Evolutionary conservation across 1,140 invertebrate species (phyloP).

Genomic region (Aradophagus sp.): DNA sequence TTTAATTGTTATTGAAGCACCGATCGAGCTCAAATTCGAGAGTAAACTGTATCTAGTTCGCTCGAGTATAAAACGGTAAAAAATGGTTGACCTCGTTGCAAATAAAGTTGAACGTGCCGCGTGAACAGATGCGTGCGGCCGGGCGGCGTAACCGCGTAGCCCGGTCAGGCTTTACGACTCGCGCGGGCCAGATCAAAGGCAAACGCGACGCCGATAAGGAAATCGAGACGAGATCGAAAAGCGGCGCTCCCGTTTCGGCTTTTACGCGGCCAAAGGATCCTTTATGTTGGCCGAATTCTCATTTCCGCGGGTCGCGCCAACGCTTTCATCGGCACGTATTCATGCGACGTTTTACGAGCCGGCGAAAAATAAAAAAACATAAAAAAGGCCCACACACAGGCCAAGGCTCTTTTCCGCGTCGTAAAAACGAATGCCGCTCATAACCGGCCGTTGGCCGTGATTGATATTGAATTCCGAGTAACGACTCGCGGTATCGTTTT

Average conservation of each 20-base stretch:
- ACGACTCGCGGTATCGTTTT: no score
- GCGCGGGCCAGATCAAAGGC: slow-evolving; percentile 40
- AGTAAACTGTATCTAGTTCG: no score
- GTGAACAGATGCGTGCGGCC: slow-evolving; percentile 9
- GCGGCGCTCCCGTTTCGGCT: slow-evolving; percentile 17
- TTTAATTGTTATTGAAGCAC: slow-evolving; percentile 9
- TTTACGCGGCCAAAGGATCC: slow-evolving; percentile 36
- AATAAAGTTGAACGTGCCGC: slow-evolving; percentile 27
- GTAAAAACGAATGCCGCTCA: slow-evolving; percentile 25
- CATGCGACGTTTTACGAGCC: slow-evolving; percentile 28
- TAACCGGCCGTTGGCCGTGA: slow-evolving; percentile 6
- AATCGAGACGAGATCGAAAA: slow-evolving; percentile 57
- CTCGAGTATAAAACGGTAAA: no score
- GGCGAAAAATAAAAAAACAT: slow-evolving; percentile 39
- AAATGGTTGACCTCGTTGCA: no score
- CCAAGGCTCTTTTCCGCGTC: slow-evolving; percentile 16
- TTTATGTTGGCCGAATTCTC: slow-evolving; percentile 47
- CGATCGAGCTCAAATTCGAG: no score
- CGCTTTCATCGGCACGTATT: slow-evolving; percentile 18
- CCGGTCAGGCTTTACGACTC: slow-evolving; percentile 40
- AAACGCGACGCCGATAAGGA: slow-evolving; percentile 35
- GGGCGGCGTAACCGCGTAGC: slow-evolving; percentile 24
- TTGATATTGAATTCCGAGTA: background rate
- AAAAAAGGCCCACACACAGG: background rate
- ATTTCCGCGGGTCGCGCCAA: slow-evolving; percentile 37